Evolutionary conservation across 2,113 vertebrate genomes (phyloP), one percentile per base, ranked within the genome.

Genomic region (Myrmophylax atrothorax): DNA sequence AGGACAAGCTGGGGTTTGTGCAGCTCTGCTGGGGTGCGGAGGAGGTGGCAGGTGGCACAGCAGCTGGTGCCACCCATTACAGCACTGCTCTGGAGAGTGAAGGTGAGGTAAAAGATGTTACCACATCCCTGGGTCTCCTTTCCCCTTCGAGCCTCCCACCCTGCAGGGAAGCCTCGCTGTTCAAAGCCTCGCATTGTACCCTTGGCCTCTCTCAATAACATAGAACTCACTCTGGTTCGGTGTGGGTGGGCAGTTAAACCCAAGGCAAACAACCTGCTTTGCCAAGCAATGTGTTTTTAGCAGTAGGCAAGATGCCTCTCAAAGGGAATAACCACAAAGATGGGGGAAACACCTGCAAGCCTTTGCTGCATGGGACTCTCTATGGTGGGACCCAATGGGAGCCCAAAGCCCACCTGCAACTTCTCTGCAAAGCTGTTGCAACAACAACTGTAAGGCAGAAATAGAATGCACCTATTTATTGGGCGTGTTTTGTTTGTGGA

Each of bases 161-260:
- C 66, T 3, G 29, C 60, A 82, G 90, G 68, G 86, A 46, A 80
- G 26, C 19, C 26, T 88, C 0, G 0, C 46, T 67, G 40, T 47
- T 91, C 88, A 96, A 81, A 95, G 75, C 60, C 74, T 89, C 11
- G 0, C 75, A 15, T 33, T 95, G 87, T 86, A n/a, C 63, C 91
- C 29, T 1, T 4, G 25, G 67, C 63, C 38, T 46, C 23, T 18
- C 55, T 4, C 10, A 76, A 25, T 29, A n/a, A 72, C 83, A 22
- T 58, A 12, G 80, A 89, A 10, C 37, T 5, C 35, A 1, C 58
- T 37, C 58, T 20, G 70, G 17, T 75, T 64, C 78, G 0, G 33
- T 2, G 69, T 95, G 96, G 94, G 94, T 96, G 96, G 96, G 88
- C 94, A 85, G 59, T 64, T 47, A 52, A 49, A 77, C 31, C 31